These are phyloP conservation scores for Zaprionus taronus DNA, from an alignment of 1,140 invertebrate species.

Conservation along the genomic window DNA sequence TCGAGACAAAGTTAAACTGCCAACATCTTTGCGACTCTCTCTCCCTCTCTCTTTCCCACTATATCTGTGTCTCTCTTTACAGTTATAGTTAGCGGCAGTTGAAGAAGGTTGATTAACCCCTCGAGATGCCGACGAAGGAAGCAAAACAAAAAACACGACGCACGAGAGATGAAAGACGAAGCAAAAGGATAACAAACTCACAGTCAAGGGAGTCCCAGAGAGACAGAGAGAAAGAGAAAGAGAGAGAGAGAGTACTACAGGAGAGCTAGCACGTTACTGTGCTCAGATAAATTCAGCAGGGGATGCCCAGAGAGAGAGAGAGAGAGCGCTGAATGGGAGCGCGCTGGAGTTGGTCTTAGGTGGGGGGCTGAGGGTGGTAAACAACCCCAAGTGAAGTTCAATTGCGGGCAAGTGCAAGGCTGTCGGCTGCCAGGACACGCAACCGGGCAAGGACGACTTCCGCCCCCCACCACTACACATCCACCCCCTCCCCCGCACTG, in stretches of 20 bases:
- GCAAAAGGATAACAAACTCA: slow-evolving; percentile 31
- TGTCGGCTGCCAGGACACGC: slow-evolving; percentile 40
- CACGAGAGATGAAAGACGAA: slow-evolving; percentile 13
- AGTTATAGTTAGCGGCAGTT: slow-evolving; percentile 15
- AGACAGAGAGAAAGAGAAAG: neutral
- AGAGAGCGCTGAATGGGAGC: slow-evolving; percentile 44
- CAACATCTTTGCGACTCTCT: slow-evolving; percentile 17
- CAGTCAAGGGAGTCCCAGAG: slow-evolving; percentile 1
- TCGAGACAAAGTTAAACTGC: slow-evolving; percentile 49
- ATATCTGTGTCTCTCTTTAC: neutral
- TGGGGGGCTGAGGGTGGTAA: slow-evolving; percentile 10
- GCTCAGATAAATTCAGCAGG: slow-evolving; percentile 72
- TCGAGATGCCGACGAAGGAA: slow-evolving; percentile 46
- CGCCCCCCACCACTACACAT: neutral
- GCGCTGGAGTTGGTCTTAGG: neutral
- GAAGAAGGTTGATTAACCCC: slow-evolving; percentile 72
- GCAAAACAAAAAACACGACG: slow-evolving; percentile 53
- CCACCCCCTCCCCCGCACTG: neutral
- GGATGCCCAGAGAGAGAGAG: slow-evolving; percentile 44
- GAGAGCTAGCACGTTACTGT: neutral
- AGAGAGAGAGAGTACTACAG: slow-evolving; percentile 14
- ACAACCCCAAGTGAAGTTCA: slow-evolving; percentile 70
- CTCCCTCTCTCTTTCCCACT: neutral
- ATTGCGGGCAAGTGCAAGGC: slow-evolving; percentile 75
- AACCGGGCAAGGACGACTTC: slow-evolving; percentile 40